A percentile compares a stretch with the other conserved stretches of the same genome.
Evolutionary conservation across 2,113 vertebrate species (phyloP).

Genomic region (Helogale parvula): DNA sequence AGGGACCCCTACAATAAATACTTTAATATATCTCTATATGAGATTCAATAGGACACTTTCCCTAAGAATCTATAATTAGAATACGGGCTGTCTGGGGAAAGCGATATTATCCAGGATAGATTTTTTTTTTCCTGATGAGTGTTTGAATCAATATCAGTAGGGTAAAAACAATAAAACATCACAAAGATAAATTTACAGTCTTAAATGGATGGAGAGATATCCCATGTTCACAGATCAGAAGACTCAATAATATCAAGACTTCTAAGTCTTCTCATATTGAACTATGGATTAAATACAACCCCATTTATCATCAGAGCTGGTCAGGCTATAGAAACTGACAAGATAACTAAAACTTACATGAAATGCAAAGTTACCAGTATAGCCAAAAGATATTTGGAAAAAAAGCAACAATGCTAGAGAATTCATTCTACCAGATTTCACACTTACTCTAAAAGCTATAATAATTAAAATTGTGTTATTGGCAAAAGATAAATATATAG

Average conservation of each 20-base stretch:
- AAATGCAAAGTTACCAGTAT: neutral
- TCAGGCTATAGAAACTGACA: neutral
- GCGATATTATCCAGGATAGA: neutral
- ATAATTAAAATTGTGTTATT: neutral
- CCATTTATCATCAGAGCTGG: neutral
- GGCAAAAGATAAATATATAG: neutral
- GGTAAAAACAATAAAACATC: neutral
- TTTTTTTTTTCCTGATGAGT: neutral
- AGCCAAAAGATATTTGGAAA: neutral
- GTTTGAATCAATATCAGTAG: neutral
- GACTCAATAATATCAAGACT: neutral
- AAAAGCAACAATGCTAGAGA: neutral
- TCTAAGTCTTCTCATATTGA: neutral
- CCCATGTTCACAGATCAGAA: neutral
- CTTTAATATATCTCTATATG: neutral
- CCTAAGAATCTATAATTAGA: neutral
- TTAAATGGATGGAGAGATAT: neutral
- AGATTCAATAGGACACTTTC: neutral
- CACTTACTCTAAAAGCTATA: neutral
- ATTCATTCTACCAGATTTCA: neutral
- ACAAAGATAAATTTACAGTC: neutral
- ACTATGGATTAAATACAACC: neutral
- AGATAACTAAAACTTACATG: neutral
- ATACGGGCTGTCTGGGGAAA: neutral
- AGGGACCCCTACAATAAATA: neutral